Evolutionary conservation across 2,888 invertebrate species (phyloP).

Genomic region (Drosophila austrosaltans): DNA sequence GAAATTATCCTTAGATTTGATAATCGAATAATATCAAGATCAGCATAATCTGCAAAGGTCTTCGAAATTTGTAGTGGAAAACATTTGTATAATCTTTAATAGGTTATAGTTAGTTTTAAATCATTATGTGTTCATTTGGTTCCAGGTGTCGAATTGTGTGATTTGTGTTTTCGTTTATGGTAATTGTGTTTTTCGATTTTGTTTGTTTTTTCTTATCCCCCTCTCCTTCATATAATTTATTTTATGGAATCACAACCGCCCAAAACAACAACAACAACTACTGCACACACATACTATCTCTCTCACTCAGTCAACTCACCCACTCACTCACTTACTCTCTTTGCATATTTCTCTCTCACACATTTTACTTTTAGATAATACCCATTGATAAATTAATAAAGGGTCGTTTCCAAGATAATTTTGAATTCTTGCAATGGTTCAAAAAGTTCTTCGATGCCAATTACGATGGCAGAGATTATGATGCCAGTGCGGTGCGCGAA

Average conservation of each 20-base stretch:
- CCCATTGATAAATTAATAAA: slow-evolving; percentile 90
- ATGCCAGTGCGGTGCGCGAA: slow-evolving; percentile 93
- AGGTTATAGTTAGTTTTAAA: not conserved
- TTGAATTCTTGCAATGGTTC: slow-evolving; percentile 99
- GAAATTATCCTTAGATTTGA: too few relatives aligned
- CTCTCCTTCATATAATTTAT: slow-evolving; percentile 10
- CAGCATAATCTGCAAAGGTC: not conserved
- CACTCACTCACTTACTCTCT: slow-evolving; percentile 36
- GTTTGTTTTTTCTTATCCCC: slow-evolving; percentile 29
- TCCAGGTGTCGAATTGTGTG: slow-evolving; percentile 8
- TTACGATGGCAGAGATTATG: slow-evolving; percentile 97
- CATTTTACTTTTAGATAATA: slow-evolving; percentile 83
- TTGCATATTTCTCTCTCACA: slow-evolving; percentile 61
- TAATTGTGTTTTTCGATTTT: slow-evolving; percentile 19
- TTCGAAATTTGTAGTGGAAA: not conserved
- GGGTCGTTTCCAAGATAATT: slow-evolving; percentile 99
- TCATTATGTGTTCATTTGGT: not conserved
- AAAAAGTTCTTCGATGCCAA: slow-evolving; percentile 99
- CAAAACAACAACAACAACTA: not conserved
- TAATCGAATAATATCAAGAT: too few relatives aligned
- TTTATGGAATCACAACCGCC: not conserved
- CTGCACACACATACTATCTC: slow-evolving; percentile 19
- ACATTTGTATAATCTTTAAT: not conserved
- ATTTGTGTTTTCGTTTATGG: slow-evolving; percentile 2
- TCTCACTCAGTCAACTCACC: slow-evolving; percentile 43